Base-by-base conservation (phyloP, 2,113 vertebrate genomes). In the Sylvilagus bachmani region DNA sequence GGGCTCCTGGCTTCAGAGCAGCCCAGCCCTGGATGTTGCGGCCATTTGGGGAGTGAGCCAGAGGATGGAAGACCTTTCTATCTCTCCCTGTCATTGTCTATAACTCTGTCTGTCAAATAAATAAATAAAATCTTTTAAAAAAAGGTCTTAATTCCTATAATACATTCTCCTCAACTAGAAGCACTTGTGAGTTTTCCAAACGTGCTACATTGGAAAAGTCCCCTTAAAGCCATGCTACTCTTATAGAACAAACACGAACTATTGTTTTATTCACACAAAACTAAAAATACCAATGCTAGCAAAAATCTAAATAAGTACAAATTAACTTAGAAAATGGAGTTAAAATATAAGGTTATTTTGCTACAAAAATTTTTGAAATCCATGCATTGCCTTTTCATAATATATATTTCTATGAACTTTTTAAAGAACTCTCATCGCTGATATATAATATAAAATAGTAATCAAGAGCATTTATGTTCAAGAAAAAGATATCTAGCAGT, bases 271-370 rank as follows among this genome's bases (percentile, higher is more conserved):
- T 95, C 22, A n/a, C 36, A 74, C 11, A 92, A 83, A 82, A 53
- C 84, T 89, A 70, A 70, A 33, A 86, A 74, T 31, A 79, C 71
- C 17, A 51, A 81, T 84, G 66, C 38, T 66, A 88, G 55, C 10
- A 79, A 75, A 17, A 86, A 78, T 89, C 25, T 94, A 89, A 95
- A 86, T 83, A 73, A 74, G 80, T 62, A 1, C 11, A 51, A 79
- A 62, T 51, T 75, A 58, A 58, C 17, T 58, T 58, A 58, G 17
- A 58, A 58, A 58, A 58, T 16, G 55, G 55, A 58, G 17, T 58
- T 17, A 58, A 58, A 58, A 58, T 16, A 58, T 16, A 17, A 16
- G 55, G 55, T 58, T 58, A 13, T 58, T 58, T 58, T 17, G 17
- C 13, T 58, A 58, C 55, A 58, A 17, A 58, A 16, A 16, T 17